phyloP scores from a whole-genome alignment of 2,113 vertebrate genomes.

The Cololabis saira region DNA sequence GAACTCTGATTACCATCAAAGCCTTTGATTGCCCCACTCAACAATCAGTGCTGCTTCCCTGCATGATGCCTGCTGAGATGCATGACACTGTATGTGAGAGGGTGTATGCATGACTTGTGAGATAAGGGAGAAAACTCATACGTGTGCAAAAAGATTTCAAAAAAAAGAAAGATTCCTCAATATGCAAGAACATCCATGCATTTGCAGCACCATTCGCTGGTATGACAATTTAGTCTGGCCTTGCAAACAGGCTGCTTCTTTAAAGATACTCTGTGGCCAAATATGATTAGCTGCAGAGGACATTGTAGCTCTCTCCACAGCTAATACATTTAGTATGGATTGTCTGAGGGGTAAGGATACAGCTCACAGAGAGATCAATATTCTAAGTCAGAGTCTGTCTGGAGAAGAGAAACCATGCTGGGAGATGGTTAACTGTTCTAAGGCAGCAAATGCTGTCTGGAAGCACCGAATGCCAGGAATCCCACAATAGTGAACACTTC shows the following conservation, averaged over 20 bases:
- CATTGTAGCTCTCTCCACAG: conserved; percentile 80
- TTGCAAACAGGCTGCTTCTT: conserved; percentile 68
- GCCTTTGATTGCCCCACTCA: conserved; percentile 79
- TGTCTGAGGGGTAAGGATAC: conserved; percentile 77
- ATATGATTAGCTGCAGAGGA: conserved; percentile 81
- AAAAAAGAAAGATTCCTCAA: not conserved
- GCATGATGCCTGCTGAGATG: conserved; percentile 46
- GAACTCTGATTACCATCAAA: conserved; percentile 78
- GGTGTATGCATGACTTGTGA: not conserved
- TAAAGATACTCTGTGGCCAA: conserved; percentile 72
- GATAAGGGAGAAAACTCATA: conserved; percentile 12
- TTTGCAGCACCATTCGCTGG: conserved; percentile 38
- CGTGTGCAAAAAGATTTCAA: not conserved
- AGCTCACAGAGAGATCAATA: conserved; percentile 73
- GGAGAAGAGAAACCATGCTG: conserved; percentile 76
- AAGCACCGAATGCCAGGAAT: conserved; percentile 71
- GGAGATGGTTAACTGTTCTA: conserved; percentile 74
- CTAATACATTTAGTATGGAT: conserved; percentile 83
- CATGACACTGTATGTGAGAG: conserved; percentile 1
- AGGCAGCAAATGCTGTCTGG: conserved; percentile 67
- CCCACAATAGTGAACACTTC: conserved; percentile 64
- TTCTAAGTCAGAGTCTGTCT: conserved; percentile 76
- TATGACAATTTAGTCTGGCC: conserved; percentile 51
- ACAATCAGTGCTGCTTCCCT: conserved; percentile 71
- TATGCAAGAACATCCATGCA: conserved; percentile 2